Evolutionary conservation across 2,113 vertebrate species (phyloP), one percentile per base, ranked within the genome.

Genomic region (Charina bottae): DNA sequence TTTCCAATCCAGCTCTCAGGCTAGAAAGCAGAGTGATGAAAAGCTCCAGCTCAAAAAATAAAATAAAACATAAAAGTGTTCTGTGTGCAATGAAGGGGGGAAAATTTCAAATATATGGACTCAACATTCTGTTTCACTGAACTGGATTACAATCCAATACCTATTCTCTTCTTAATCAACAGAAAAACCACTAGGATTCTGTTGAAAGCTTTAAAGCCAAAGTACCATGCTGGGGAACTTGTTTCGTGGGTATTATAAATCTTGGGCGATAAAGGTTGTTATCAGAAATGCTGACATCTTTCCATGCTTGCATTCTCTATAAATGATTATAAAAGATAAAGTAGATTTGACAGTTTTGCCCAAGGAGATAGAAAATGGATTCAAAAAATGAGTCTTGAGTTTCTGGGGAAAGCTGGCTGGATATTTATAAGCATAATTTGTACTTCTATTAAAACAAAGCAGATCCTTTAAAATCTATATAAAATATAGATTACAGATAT

Each of bases 181-280:
- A 0, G 54, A 78, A 87, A 91, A 93, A 24, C 26, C 86, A 92
- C 24, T 62, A 93, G 92, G 93, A 89, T 0, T n/a, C 90, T 42
- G 53, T 85, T 72, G 88, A 91, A 91, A 93, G 68, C 90, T 94
- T 95, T 85, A 93, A 64, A 28, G 88, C 91, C 0, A 42, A 88
- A 78, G 37, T 91, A 93, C 88, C 15, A 37, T 72, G 78, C 28
- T 56, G n/a, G 46, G 83, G 11, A 12, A 60, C 37, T 56, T 49
- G 3, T 58, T 93, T 53, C 53, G 26, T 0, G 55, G 87, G 56
- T 68, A 33, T 17, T 53, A 92, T 83, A 93, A 90, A 85, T 58
- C 24, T 19, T 72, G 0, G 62, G 89, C 94, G 94, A 94, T 23
- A 89, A 0, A 90, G 11, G 5, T 84, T 83, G 21, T 85, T 93